phyloP scores from a whole-genome alignment of 1,140 invertebrate species.

The Octopus bimaculoides region DNA sequence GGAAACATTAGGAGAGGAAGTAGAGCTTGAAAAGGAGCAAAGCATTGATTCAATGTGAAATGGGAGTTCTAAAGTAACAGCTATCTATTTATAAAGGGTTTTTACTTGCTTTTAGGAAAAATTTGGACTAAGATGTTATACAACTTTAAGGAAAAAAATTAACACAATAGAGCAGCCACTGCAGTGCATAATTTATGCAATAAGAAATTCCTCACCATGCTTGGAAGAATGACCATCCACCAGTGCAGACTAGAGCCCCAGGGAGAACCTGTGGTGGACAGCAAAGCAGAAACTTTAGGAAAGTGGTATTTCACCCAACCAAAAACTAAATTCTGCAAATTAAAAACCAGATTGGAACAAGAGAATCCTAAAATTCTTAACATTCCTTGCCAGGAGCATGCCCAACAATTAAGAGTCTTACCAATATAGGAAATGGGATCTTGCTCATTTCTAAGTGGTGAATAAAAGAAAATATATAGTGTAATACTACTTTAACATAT shows the following conservation, averaged over 20 bases:
- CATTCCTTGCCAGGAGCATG: background rate
- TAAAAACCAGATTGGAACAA: conserved; percentile 7
- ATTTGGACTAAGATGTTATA: no score
- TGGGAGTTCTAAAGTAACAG: no score
- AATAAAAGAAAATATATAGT: background rate
- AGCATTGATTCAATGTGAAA: no score
- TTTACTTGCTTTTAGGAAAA: no score
- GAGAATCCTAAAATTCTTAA: background rate
- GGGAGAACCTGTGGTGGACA: conserved; percentile 10
- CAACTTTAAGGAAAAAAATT: no score
- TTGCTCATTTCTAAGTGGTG: background rate
- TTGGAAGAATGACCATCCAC: conserved; percentile 10
- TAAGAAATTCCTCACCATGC: conserved; percentile 9
- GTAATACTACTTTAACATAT: no score
- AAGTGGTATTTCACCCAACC: background rate
- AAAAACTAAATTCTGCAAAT: background rate
- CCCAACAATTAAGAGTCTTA: background rate
- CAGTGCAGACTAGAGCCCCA: conserved; percentile 10
- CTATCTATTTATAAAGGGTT: no score
- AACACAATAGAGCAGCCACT: conserved; percentile 11
- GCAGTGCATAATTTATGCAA: conserved; percentile 9
- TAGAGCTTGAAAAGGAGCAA: no score
- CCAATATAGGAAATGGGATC: background rate
- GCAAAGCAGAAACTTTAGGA: conserved; percentile 11
- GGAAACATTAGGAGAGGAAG: no score